Evolutionary conservation across 2,888 invertebrate genomes (phyloP).

Genomic region (Deladenus siricidicola): DNA sequence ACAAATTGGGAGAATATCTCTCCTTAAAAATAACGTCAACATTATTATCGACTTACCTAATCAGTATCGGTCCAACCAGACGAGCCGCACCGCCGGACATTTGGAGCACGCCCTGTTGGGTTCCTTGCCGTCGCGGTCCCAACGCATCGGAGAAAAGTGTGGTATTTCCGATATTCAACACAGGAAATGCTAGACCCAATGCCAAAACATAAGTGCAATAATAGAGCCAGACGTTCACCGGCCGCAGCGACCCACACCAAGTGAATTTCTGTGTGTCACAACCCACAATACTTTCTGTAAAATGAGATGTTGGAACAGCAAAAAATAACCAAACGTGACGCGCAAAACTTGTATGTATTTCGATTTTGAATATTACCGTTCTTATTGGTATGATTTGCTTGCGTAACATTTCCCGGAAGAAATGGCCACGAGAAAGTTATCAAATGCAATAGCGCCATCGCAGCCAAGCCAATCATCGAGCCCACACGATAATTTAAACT

Average conservation of each 20-base stretch:
- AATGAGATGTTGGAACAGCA: too few species aligned
- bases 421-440: conserved; percentile 41
- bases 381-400: conserved; percentile 15
- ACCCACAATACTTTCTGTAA: too few species aligned
- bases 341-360: too few species aligned
- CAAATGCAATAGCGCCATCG: conserved; percentile 33
- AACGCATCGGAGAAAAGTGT: conserved; percentile 48
- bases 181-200: conserved; percentile 50
- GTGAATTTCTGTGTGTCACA: conserved; percentile 46
- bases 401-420: conserved; percentile 15
- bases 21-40: too few species aligned
- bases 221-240: conserved; percentile 25
- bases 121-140: conserved; percentile 54
- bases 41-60: conserved; percentile 8
- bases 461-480: conserved; percentile 21
- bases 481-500: conserved; percentile 36
- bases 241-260: conserved; percentile 17
- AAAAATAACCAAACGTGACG: too few species aligned
- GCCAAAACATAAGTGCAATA: conserved; percentile 13
- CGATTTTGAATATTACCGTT: too few species aligned
- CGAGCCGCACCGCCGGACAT: conserved; percentile 32
- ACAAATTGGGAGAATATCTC: too few species aligned
- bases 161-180: conserved; percentile 54
- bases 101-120: conserved; percentile 39
- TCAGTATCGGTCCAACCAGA: conserved; percentile 34